A percentile compares a stretch with the other conserved stretches of the same genome.
These are phyloP conservation scores for Scaptomyza hsui DNA, from an alignment of 1,140 invertebrate genomes.

Conservation along the genomic window DNA sequence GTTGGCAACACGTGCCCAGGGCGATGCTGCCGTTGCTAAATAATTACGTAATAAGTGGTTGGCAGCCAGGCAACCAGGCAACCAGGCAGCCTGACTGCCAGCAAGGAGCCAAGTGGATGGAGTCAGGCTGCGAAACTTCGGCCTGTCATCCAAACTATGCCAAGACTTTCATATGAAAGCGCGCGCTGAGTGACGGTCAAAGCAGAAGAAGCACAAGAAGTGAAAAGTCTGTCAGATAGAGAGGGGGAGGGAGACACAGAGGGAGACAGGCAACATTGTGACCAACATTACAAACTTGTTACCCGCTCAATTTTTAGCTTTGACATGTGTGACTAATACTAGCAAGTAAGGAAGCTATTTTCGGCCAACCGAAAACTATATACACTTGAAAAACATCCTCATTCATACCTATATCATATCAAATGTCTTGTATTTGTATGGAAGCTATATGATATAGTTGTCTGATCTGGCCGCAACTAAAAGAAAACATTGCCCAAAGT, in stretches of 20 bases:
- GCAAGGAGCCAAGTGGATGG: conserved; percentile 39
- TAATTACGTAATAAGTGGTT: conserved; percentile 83
- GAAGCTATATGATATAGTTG: too few species aligned
- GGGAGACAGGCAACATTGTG: conserved; percentile 14
- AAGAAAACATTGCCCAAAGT: too few species aligned
- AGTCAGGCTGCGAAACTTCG: conserved; percentile 35
- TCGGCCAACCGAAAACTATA: too few species aligned
- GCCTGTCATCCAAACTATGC: conserved; percentile 74
- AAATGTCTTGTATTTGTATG: too few species aligned
- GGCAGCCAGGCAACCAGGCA: conserved; percentile 54
- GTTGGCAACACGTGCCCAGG: conserved; percentile 78
- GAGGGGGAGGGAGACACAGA: not conserved
- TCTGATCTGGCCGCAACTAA: too few species aligned
- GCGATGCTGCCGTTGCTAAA: conserved; percentile 72
- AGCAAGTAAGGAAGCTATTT: too few species aligned
- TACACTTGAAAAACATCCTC: too few species aligned
- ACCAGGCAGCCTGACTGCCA: conserved; percentile 14
- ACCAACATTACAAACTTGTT: conserved; percentile 35
- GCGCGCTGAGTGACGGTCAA: conserved; percentile 31
- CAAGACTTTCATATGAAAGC: conserved; percentile 69
- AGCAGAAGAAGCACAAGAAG: conserved; percentile 16
- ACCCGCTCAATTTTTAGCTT: conserved; percentile 26
- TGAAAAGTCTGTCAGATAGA: conserved; percentile 28
- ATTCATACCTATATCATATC: too few species aligned
- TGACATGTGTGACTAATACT: conserved; percentile 49